A percentile compares a stretch with the other conserved stretches of the same genome.
Evolutionary conservation across 2,888 invertebrate genomes (phyloP).

Genomic region (Arctia plantaginis): DNA sequence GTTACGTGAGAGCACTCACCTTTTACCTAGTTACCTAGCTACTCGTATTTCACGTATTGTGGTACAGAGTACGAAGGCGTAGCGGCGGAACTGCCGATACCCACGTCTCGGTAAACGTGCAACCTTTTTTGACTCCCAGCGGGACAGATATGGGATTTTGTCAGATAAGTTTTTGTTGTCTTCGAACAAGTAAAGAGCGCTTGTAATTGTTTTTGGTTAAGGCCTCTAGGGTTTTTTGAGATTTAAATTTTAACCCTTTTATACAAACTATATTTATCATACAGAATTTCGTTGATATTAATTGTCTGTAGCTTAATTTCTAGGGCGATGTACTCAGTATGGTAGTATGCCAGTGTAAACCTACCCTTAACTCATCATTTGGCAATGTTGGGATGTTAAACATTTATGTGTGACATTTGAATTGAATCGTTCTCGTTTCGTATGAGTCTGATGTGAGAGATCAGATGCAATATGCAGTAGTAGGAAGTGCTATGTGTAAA

Average conservation of each 20-base stretch:
- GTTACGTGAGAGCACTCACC: conserved; percentile 63
- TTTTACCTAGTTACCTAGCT: conserved; percentile 68
- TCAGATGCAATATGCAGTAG: too few relatives aligned
- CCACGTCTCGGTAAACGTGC: conserved; percentile 27
- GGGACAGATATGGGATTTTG: conserved; percentile 16
- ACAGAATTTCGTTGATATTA: neutral
- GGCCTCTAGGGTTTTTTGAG: neutral
- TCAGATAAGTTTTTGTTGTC: neutral
- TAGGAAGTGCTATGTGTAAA: too few relatives aligned
- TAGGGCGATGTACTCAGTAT: neutral
- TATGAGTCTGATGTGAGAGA: too few relatives aligned
- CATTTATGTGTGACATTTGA: too few relatives aligned
- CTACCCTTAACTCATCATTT: too few relatives aligned
- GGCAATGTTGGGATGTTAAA: too few relatives aligned
- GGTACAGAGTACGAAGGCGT: conserved; percentile 31
- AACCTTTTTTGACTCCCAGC: conserved; percentile 19
- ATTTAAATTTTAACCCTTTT: neutral
- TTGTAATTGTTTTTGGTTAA: neutral
- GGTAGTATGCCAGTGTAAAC: too few relatives aligned
- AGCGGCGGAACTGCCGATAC: conserved; percentile 53
- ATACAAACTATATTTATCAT: neutral
- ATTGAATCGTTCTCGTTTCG: too few relatives aligned
- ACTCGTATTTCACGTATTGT: conserved; percentile 59
- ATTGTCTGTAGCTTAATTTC: neutral
- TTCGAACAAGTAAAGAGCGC: neutral